These are phyloP conservation scores for Luffia ferchaultella DNA, from an alignment of 2,888 invertebrate species.

Conservation along the genomic window DNA sequence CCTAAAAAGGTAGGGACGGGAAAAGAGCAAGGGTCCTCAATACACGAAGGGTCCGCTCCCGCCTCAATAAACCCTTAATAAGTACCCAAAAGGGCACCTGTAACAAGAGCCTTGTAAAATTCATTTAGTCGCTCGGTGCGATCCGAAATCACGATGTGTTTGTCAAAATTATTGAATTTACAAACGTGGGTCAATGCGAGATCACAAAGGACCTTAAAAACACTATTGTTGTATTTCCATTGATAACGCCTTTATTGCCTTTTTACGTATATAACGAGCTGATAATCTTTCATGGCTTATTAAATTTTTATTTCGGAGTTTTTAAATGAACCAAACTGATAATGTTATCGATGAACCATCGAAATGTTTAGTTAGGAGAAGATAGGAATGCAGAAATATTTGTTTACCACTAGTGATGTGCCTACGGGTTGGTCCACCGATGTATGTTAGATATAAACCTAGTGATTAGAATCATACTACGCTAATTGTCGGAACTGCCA, in stretches of 20 bases:
- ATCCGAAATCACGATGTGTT: slow-evolving; percentile 46
- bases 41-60: slow-evolving; percentile 35
- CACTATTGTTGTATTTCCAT: slow-evolving; percentile 23
- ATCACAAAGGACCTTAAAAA: slow-evolving; percentile 33
- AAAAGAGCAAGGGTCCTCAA: slow-evolving; percentile 57
- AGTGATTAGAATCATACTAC: too few relatives aligned
- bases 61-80: slow-evolving; percentile 56
- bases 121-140: slow-evolving; percentile 44
- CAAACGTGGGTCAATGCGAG: slow-evolving; percentile 33
- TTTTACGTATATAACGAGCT: slow-evolving; percentile 29
- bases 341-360: slow-evolving; percentile 8
- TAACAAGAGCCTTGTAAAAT: background rate
- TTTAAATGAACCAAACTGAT: slow-evolving; percentile 15
- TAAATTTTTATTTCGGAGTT: slow-evolving; percentile 31
- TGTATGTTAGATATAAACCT: too few relatives aligned
- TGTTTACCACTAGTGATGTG: too few relatives aligned
- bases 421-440: too few relatives aligned
- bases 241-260: slow-evolving; percentile 14
- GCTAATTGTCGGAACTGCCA: too few relatives aligned
- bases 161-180: slow-evolving; percentile 41
- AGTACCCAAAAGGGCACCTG: slow-evolving; percentile 36
- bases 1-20: slow-evolving; percentile 17
- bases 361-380: slow-evolving; percentile 12
- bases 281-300: slow-evolving; percentile 40
- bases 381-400: background rate